Conservation (phyloP, 2,113 vertebrate species). For the Meriones unguiculatus region DNA sequence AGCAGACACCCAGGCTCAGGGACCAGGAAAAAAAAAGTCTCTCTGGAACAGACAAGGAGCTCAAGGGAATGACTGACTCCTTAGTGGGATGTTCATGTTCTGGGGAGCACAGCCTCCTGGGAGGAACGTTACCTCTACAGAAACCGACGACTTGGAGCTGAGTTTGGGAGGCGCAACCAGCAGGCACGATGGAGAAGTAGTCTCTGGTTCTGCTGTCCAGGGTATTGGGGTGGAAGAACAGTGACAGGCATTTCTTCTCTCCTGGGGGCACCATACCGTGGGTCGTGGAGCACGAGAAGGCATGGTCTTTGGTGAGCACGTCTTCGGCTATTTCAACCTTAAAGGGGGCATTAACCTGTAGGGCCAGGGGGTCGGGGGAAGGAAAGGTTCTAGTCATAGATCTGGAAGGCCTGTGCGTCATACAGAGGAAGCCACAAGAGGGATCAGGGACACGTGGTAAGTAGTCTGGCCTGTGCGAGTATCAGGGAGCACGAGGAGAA, state of each 20-base stretch:
- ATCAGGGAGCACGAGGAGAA: neutral
- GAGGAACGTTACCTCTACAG: conserved; percentile 89
- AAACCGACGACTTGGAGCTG: conserved; percentile 91
- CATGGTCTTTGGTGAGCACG: conserved; percentile 79
- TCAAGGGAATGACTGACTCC: neutral
- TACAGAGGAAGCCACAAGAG: neutral
- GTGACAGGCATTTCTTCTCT: conserved; percentile 81
- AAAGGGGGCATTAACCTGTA: conserved; percentile 92
- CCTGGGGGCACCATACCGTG: conserved; percentile 85
- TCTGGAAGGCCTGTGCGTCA: neutral
- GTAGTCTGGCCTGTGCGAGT: neutral
- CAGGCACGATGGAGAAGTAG: conserved; percentile 89
- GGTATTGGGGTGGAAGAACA: conserved; percentile 89
- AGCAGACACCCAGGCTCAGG: conserved; percentile 56
- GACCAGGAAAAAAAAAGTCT: neutral
- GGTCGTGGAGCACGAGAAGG: conserved; percentile 88
- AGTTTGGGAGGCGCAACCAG: conserved; percentile 85
- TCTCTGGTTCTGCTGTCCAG: conserved; percentile 89
- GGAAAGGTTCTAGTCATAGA: neutral
- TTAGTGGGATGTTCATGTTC: neutral
- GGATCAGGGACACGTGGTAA: neutral
- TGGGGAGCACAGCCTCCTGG: neutral
- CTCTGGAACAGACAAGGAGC: neutral
- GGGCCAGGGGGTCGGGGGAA: neutral
- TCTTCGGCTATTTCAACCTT: conserved; percentile 83